Conservation (phyloP, 2,888 invertebrate genomes). For the Pteria penguin region DNA sequence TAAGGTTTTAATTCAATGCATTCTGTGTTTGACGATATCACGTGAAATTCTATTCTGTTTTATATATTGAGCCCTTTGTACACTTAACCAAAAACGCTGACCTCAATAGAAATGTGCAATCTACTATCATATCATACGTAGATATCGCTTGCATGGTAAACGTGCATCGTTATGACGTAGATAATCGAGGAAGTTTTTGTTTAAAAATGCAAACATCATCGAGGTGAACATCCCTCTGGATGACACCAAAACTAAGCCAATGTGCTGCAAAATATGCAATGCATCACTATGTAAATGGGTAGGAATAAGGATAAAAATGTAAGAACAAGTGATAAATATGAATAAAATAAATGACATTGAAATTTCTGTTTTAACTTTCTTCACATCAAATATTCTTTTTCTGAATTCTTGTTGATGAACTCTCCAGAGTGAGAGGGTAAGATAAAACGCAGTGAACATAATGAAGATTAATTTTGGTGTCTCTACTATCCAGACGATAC, state of each 20-base stretch:
- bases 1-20: too few relatives aligned
- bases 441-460: slow-evolving; percentile 1
- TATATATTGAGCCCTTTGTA: too few relatives aligned
- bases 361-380: slow-evolving; percentile 31
- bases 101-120: too few relatives aligned
- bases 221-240: slow-evolving; percentile 22
- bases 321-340: slow-evolving; percentile 16
- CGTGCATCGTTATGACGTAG: slow-evolving; percentile 15
- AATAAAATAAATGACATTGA: slow-evolving; percentile 19
- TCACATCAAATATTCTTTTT: slow-evolving; percentile 18
- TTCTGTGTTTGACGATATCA: too few relatives aligned
- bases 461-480: slow-evolving; percentile 38
- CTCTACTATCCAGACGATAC: slow-evolving; percentile 47
- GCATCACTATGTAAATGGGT: background rate
- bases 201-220: slow-evolving; percentile 24
- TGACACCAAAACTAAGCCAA: slow-evolving; percentile 21
- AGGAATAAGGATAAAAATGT: slow-evolving; percentile 21
- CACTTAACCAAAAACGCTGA: too few relatives aligned
- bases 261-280: slow-evolving; percentile 8
- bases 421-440: slow-evolving; percentile 18
- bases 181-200: slow-evolving; percentile 20
- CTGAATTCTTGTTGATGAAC: slow-evolving; percentile 16
- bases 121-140: background rate
- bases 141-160: slow-evolving; percentile 12
- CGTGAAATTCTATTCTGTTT: too few relatives aligned